phyloP scores from a whole-genome alignment of 1,140 invertebrate species.

The Drosophila pruinosa region DNA sequence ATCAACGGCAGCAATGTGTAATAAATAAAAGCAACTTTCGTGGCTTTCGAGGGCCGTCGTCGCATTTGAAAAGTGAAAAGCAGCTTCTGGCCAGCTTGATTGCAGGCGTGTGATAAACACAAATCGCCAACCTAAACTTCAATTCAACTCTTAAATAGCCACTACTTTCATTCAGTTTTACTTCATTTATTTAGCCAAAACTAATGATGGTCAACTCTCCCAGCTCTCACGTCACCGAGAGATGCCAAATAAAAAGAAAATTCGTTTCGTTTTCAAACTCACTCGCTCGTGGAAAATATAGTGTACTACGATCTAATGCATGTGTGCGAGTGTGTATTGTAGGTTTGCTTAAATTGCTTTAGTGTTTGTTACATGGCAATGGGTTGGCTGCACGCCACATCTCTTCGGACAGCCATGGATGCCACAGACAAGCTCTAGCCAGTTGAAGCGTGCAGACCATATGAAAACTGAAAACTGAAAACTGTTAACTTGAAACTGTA shows the following conservation, averaged over 20 bases:
- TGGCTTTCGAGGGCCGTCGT: slow-evolving; percentile 25
- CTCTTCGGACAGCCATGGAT: slow-evolving; percentile 11
- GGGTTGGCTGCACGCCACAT: slow-evolving; percentile 38
- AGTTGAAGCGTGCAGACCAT: slow-evolving; percentile 70
- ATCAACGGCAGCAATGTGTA: slow-evolving; percentile 18
- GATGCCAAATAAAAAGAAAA: slow-evolving; percentile 54
- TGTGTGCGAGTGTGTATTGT: slow-evolving; percentile 26
- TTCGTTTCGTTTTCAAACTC: slow-evolving; percentile 69
- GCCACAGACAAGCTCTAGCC: slow-evolving; percentile 42
- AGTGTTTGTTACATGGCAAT: slow-evolving; percentile 49
- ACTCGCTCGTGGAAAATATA: slow-evolving; percentile 77
- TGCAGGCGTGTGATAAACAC: slow-evolving; percentile 66
- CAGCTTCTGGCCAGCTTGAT: slow-evolving; percentile 49
- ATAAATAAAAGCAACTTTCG: slow-evolving; percentile 44
- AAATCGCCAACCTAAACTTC: slow-evolving; percentile 32
- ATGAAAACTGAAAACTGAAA: slow-evolving; percentile 35
- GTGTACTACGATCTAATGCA: slow-evolving; percentile 56
- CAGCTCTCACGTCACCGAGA: slow-evolving; percentile 31
- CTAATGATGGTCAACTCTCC: slow-evolving; percentile 73
- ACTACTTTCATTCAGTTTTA: slow-evolving; percentile 53
- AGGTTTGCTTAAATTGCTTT: slow-evolving; percentile 67
- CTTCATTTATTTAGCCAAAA: slow-evolving; percentile 67
- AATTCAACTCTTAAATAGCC: slow-evolving; percentile 16
- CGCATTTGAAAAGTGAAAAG: slow-evolving; percentile 70
- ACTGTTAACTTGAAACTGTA: slow-evolving; percentile 27